Evolutionary conservation across 2,113 vertebrate species (phyloP).

Genomic region (Chitala chitala): DNA sequence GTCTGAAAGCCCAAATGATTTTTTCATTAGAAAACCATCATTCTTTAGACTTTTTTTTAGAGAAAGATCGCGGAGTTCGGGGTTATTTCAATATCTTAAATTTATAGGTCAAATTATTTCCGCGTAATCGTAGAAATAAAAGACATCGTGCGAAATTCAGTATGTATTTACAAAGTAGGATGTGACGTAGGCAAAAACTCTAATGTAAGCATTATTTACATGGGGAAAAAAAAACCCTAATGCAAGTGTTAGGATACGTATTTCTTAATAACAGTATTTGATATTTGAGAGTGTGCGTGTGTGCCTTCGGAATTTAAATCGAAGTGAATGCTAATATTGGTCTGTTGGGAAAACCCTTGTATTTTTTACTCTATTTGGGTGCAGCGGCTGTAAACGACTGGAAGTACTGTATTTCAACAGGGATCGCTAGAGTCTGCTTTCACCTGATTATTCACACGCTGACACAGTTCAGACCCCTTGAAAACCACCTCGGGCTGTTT

Average conservation of each 20-base stretch:
- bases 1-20: background rate
- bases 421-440: slow-evolving; percentile 11
- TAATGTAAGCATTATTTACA: slow-evolving; percentile 11
- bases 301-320: slow-evolving; percentile 1
- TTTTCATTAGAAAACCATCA: background rate
- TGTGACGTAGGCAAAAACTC: background rate
- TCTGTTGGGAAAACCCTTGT: background rate
- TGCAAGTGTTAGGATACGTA: background rate
- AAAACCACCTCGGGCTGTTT: slow-evolving; percentile 18
- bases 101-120: slow-evolving; percentile 13
- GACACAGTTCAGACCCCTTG: slow-evolving; percentile 11
- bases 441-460: slow-evolving; percentile 15
- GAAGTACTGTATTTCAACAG: slow-evolving; percentile 21
- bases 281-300: slow-evolving; percentile 1
- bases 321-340: slow-evolving; percentile 15
- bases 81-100: slow-evolving; percentile 7
- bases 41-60: background rate
- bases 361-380: slow-evolving; percentile 2
- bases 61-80: background rate
- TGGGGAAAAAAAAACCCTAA: background rate
- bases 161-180: background rate
- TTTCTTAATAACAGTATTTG: background rate
- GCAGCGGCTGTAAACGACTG: background rate
- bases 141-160: background rate
- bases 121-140: background rate